Evolutionary conservation across 2,797 vertebrate genomes (phyloP), one percentile per base, ranked within the genome.

Genomic region (Columba guinea): DNA sequence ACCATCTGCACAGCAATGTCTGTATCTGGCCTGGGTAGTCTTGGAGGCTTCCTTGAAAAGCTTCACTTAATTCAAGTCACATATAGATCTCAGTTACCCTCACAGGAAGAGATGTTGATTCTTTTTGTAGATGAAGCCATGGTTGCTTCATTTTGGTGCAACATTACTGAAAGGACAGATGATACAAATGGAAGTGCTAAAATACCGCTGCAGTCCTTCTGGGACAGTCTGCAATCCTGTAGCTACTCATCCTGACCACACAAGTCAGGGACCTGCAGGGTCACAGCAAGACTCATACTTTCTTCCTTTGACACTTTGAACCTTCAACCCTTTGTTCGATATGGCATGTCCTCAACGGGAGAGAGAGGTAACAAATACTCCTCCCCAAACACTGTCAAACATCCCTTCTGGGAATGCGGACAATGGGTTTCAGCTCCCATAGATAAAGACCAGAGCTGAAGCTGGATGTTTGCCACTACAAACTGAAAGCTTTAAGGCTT

Each of bases 351-450:
- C n/a, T 64, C 16, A 51, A 20, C 11, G 11, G 6, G 16, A 41
- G 5, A 13, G 23, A 76, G 28, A 67, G 6, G 8, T 49, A 49
- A 23, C 5, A 53, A 67, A 32, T 39, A 13, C 3, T 63, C 18
- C 4, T 55, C 6, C 24, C 14, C 0, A 1, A 27, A 2, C 10
- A 13, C 12, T 7, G 19, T 44, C 9, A 4, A 10, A 3, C 3
- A 17, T 17, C 9, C 24, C 5, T 53, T 7, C 32, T 19, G 17
- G 5, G 35, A 13, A 30, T 22, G 35, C 1, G 4, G 26, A 11
- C 7, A 7, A 11, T 34, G 7, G 9, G 20, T 37, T 60, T 52
- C 20, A 68, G 15, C 7, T 65, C 14, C 9, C 5, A 8, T 0
- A 53, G 34, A 26, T 22, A 9, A n/a, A 14, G 21, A 63, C 4